Base-by-base conservation (phyloP, 2,113 vertebrate genomes). In the Petroica traversi region DNA sequence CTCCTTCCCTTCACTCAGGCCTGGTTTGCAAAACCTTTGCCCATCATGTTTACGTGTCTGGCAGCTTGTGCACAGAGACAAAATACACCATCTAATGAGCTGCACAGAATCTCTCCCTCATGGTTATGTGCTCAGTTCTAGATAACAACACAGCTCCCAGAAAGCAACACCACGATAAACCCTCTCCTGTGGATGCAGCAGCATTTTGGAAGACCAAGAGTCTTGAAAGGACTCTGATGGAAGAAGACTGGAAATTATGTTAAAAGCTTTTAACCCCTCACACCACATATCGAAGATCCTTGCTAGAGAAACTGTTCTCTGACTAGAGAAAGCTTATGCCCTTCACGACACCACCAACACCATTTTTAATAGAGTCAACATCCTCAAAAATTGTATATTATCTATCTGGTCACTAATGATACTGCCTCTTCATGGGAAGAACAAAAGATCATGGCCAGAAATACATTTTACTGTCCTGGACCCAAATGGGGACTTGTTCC, bases 121-220 rank as follows among this genome's bases (percentile, higher is more conserved):
- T 0, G 0, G 24, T 52, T 40, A 40, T 4, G 23, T 0, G 6
- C 33, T 84, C 43, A 7, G 29, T 19, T 81, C 46, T 51, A 46
- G 52, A 5, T 18, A 78, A 68, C 20, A 58, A 5, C 36, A 24
- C 19, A 40, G 20, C 29, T 89, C 51, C 26, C 24, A 52, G 64
- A 77, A 91, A 89, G 76, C 67, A 72, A 43, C 5, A 4, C 5
- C 31, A 43, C 14, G 3, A 54, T 0, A 4, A 49, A 68, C 4
- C 1, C 33, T 55, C 8, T 28, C 7, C 25, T 43, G 8, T 15
- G 12, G n/a, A 28, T 4, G 8, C 57, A 58, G 46, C 0, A 59
- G 33, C 24, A 12, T 38, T 81, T 88, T 71, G 57, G 19, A 89
- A 51, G 40, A 83, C 31, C 23, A 58, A 11, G 20, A 76, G 16